Conservation (phyloP, 2,113 vertebrate genomes). For the Arenaria interpres region DNA sequence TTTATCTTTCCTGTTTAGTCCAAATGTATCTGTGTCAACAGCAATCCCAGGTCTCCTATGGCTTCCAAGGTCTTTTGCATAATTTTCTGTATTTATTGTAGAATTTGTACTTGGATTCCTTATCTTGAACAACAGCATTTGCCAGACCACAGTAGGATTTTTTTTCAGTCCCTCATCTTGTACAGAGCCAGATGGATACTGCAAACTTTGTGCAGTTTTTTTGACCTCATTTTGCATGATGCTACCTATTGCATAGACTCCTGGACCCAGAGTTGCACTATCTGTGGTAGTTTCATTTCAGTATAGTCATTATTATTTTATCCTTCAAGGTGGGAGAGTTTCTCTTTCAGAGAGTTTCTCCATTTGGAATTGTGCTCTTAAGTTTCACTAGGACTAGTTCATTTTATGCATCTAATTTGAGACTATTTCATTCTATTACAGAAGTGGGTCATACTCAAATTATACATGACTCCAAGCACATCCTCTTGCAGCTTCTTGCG, state of each 20-base stretch:
- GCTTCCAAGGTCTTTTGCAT: neutral
- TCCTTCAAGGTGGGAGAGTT: neutral
- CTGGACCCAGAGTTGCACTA: neutral
- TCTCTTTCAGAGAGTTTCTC: neutral
- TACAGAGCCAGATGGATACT: neutral
- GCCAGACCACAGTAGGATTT: neutral
- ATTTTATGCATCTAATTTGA: neutral
- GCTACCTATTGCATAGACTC: neutral
- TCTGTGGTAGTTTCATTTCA: neutral
- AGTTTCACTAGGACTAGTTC: neutral
- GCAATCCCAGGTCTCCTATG: neutral
- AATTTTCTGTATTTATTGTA: neutral
- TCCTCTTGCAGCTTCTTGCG: neutral
- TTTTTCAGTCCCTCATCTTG: neutral
- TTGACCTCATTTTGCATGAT: neutral
- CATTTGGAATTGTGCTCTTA: neutral
- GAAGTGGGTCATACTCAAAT: conserved; percentile 43
- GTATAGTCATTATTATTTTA: neutral
- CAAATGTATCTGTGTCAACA: conserved; percentile 13
- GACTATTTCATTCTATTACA: conserved; percentile 4
- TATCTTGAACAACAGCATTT: neutral
- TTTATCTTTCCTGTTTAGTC: conserved; percentile 27
- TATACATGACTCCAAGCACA: conserved; percentile 27
- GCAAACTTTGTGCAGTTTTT: neutral
- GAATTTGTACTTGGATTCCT: neutral